phyloP scores from a whole-genome alignment of 2,113 vertebrate genomes.

The Turdus rufiventris region DNA sequence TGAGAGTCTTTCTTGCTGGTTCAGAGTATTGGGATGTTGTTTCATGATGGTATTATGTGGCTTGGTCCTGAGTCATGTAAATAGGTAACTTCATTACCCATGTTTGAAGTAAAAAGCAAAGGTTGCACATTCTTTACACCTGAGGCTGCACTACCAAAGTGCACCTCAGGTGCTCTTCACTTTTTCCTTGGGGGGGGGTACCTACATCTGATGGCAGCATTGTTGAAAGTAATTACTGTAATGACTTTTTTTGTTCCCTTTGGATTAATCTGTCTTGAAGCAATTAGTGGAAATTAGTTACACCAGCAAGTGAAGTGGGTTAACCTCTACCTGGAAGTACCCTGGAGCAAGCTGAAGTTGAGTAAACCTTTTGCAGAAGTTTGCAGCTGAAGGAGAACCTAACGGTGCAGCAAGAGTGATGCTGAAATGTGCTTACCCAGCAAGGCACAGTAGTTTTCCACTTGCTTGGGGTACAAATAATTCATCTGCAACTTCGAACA shows the following conservation, averaged over 20 bases:
- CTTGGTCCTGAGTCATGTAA: neutral
- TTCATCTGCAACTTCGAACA: neutral
- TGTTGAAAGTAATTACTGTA: neutral
- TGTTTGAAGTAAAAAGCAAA: neutral
- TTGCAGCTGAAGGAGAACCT: neutral
- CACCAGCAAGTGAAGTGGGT: neutral
- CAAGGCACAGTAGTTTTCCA: neutral
- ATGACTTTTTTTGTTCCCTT: neutral
- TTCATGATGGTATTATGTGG: neutral
- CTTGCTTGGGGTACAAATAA: neutral
- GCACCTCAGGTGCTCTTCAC: neutral
- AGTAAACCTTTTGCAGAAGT: neutral
- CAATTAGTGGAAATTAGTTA: neutral
- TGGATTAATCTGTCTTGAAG: neutral
- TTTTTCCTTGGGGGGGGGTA: neutral
- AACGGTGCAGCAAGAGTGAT: neutral
- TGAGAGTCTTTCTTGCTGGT: neutral
- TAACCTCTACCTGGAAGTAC: neutral
- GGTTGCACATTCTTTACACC: neutral
- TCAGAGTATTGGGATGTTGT: neutral
- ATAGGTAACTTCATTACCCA: neutral
- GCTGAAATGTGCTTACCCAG: neutral
- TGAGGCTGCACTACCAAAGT: neutral
- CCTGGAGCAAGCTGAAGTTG: neutral
- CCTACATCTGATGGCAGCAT: neutral